phyloP scores from a whole-genome alignment of 2,888 invertebrate species.

The Pollenia amentaria region DNA sequence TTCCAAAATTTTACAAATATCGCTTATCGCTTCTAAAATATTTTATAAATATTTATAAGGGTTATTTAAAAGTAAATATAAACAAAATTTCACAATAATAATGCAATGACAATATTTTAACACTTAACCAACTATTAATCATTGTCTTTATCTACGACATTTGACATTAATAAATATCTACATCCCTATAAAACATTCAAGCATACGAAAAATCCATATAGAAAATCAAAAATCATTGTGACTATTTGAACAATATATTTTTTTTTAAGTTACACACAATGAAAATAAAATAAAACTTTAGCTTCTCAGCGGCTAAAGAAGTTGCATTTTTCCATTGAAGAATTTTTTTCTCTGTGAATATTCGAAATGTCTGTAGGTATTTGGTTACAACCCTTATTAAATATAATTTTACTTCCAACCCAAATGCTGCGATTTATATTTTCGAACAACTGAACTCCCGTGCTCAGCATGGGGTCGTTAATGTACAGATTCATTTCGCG shows the following conservation, averaged over 20 bases:
- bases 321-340: too few species aligned
- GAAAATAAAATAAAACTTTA: too few species aligned
- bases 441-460: not conserved
- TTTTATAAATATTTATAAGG: not conserved
- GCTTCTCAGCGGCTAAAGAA: too few species aligned
- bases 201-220: too few species aligned
- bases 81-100: not conserved
- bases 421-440: not conserved
- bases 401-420: not conserved
- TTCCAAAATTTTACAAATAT: too few species aligned
- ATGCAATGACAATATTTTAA: constrained; percentile 46
- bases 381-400: constrained; percentile 18
- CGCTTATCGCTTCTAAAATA: not conserved
- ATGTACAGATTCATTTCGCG: constrained; percentile 17
- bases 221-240: too few species aligned
- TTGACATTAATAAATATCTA: constrained; percentile 6
- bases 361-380: too few species aligned
- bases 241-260: not conserved
- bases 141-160: constrained; percentile 42
- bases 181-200: not conserved
- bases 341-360: too few species aligned
- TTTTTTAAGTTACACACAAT: too few species aligned
- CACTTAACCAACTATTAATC: constrained; percentile 59
- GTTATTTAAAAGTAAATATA: constrained; percentile 19
- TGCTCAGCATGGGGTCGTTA: constrained; percentile 25